Conservation (phyloP, 2,797 vertebrate genomes). For the Cichlasoma orientale region DNA sequence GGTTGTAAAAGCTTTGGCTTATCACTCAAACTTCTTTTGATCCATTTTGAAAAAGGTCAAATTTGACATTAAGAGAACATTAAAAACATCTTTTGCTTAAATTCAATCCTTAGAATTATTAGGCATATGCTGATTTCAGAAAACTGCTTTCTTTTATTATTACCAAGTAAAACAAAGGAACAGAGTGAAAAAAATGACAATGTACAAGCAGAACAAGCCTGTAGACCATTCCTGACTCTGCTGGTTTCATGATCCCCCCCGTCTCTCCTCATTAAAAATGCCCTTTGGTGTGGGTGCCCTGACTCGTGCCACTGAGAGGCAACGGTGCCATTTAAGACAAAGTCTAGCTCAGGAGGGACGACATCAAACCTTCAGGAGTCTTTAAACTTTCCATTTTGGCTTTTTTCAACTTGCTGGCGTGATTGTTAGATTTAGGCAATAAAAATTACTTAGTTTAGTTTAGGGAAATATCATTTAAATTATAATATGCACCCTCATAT, state of each 20-base stretch:
- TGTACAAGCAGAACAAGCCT: neutral
- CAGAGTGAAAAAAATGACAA: neutral
- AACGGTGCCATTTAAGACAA: neutral
- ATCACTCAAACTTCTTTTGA: neutral
- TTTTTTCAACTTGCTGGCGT: neutral
- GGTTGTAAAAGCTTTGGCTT: neutral
- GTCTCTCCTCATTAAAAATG: neutral
- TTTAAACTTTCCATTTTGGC: neutral
- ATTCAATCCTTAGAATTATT: neutral
- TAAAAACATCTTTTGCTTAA: neutral
- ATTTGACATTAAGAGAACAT: neutral
- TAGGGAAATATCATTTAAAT: neutral
- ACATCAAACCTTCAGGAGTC: neutral
- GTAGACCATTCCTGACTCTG: neutral
- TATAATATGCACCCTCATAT: neutral
- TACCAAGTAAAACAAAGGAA: neutral
- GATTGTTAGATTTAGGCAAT: neutral
- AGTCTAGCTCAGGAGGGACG: neutral
- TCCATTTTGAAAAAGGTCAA: neutral
- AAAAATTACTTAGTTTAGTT: neutral
- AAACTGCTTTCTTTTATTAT: neutral
- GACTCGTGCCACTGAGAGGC: neutral
- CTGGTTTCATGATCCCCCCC: neutral
- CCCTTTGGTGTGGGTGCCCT: neutral
- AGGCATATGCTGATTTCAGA: neutral